Evolutionary conservation across 2,113 vertebrate genomes (phyloP), one percentile per base, ranked within the genome.

Genomic region (Mesitornis unicolor): DNA sequence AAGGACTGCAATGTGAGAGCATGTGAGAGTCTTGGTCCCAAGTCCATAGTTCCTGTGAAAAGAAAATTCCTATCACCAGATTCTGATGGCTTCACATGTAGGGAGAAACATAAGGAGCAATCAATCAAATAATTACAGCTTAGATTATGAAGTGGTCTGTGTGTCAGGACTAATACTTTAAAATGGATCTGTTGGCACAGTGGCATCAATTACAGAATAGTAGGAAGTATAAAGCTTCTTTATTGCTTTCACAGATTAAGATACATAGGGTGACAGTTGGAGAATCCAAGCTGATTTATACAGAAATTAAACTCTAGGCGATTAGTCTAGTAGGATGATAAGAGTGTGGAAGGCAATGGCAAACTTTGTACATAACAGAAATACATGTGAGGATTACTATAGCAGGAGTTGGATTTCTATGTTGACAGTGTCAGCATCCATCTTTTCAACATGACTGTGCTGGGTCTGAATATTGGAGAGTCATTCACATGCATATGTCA

Each of bases 101-200:
- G 22, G 31, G 54, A 73, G 69, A 95, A 87, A 87, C 12, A 18
- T 38, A 60, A 84, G 31, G 33, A 75, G 15, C 13, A 87, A 76
- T 93, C 73, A 70, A 38, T 93, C 87, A 82, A 79, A 35, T 76
- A 87, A 51, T 68, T 75, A 42, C 36, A 76, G 36, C 40, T 82
- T 45, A 80, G 53, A 61, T 79, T 91, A 79, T 56, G 47, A 91
- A 89, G 56, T 26, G 20, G 47, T 91, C 73, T 70, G 11, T 73
- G 16, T 65, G 75, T 90, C 88, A 83, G 79, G 78, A 53, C 16
- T 95, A 84, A 84, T 73, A 64, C 36, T 77, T 67, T 61, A n/a
- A 93, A 95, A 93, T 88, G 57, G 75, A 57, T 80, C 73, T 90
- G 50, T 65, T 94, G 94, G 79, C 88, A 60, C 67, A 42, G 61